Evolutionary conservation across 1,140 invertebrate genomes (phyloP).

Genomic region (Pogonognathellus flavescens): DNA sequence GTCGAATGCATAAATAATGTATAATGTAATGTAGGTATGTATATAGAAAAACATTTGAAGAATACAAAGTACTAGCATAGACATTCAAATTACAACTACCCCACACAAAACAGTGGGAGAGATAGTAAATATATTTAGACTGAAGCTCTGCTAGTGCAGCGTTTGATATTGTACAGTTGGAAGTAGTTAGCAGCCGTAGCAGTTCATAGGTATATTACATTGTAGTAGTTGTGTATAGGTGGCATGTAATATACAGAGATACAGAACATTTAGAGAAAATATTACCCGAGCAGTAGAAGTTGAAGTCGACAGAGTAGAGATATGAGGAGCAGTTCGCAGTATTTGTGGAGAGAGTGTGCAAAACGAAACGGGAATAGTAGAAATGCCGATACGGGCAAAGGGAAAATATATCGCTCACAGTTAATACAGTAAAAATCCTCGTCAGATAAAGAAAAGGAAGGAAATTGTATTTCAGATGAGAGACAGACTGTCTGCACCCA

Average conservation of each 20-base stretch:
- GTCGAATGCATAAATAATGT: constrained; percentile 12
- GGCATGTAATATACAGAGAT: too few species aligned
- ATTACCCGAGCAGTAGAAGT: not conserved
- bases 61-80: constrained; percentile 21
- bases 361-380: not conserved
- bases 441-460: constrained; percentile 50
- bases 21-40: constrained; percentile 28
- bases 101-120: too few species aligned
- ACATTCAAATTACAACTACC: not conserved
- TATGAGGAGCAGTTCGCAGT: not conserved
- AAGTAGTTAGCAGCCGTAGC: too few species aligned
- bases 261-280: too few species aligned
- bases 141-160: too few species aligned
- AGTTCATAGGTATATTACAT: too few species aligned
- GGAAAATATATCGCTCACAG: constrained; percentile 45
- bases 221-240: too few species aligned
- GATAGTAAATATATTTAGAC: not conserved
- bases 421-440: constrained; percentile 50
- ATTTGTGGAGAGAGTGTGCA: not conserved
- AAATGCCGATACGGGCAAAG: constrained; percentile 42
- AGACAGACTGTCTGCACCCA: constrained; percentile 49
- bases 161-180: too few species aligned
- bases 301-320: not conserved
- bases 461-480: constrained; percentile 49
- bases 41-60: constrained; percentile 37